These are phyloP conservation scores for Zaprionus ghesquierei DNA, from an alignment of 1,140 invertebrate species.

Conservation along the genomic window DNA sequence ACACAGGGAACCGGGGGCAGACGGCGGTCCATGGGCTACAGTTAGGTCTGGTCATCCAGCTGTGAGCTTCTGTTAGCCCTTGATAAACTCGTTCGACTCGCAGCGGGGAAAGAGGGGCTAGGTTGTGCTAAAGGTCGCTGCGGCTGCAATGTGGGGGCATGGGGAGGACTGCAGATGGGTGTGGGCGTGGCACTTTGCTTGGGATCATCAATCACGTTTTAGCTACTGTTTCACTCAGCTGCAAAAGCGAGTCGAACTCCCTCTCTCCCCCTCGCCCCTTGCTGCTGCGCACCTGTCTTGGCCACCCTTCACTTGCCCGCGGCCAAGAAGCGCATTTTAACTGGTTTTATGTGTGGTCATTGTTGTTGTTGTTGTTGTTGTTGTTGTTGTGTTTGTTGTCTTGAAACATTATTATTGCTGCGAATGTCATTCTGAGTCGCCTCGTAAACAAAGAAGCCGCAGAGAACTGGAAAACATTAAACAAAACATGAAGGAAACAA, in stretches of 20 bases:
- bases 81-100: conserved; percentile 28
- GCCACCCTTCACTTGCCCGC: conserved; percentile 20
- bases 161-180: background rate
- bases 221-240: conserved; percentile 18
- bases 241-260: too few relatives aligned
- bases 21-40: background rate
- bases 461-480: conserved; percentile 16
- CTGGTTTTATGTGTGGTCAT: conserved; percentile 23
- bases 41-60: conserved; percentile 3
- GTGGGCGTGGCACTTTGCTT: conserved; percentile 8
- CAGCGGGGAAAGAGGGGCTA: background rate
- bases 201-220: conserved; percentile 32
- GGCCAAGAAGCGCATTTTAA: conserved; percentile 22
- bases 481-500: conserved; percentile 1
- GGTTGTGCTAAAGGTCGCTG: conserved; percentile 25
- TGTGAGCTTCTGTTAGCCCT: conserved; percentile 32
- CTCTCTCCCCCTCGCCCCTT: background rate
- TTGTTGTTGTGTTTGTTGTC: background rate
- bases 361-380: background rate
- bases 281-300: conserved; percentile 7
- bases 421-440: conserved; percentile 23
- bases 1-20: background rate
- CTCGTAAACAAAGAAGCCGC: conserved; percentile 7
- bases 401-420: conserved; percentile 27
- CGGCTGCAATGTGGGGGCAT: background rate